These are phyloP conservation scores for Scomber scombrus DNA, from an alignment of 2,113 vertebrate genomes.

Conservation along the genomic window DNA sequence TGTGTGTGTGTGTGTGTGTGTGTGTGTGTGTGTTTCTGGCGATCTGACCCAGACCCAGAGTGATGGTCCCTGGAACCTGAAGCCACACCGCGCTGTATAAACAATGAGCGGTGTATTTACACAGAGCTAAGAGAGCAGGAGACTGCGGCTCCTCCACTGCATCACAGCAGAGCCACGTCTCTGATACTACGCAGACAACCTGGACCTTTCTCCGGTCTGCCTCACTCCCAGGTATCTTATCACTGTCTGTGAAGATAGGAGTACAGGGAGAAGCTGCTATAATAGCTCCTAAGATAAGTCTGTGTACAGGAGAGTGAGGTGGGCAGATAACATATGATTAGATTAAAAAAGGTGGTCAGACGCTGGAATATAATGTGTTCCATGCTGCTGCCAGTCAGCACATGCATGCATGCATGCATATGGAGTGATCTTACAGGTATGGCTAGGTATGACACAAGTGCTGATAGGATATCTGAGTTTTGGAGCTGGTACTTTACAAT, in stretches of 20 bases:
- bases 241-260: conserved; percentile 53
- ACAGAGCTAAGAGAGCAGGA: conserved; percentile 82
- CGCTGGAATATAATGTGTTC: conserved; percentile 22
- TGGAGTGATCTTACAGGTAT: background rate
- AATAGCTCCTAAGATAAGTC: conserved; percentile 62
- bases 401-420: background rate
- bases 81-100: conserved; percentile 79
- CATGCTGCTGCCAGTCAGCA: conserved; percentile 36
- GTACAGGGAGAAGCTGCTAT: conserved; percentile 58
- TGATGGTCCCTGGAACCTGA: conserved; percentile 83
- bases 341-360: conserved; percentile 59
- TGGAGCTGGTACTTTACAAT: too few species aligned
- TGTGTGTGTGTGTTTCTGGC: conserved; percentile 69
- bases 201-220: conserved; percentile 51
- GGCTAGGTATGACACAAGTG: background rate
- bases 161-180: conserved; percentile 65
- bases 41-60: conserved; percentile 81
- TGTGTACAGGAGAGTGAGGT: conserved; percentile 56
- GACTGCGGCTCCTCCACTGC: conserved; percentile 73
- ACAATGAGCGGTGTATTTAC: conserved; percentile 82
- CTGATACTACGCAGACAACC: conserved; percentile 78
- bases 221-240: conserved; percentile 69
- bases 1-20: conserved; percentile 50
- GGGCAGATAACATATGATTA: conserved; percentile 59
- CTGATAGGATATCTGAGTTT: background rate